These are phyloP conservation scores for Apodemus agrarius DNA, from an alignment of 2,797 vertebrate species.

Conservation along the genomic window DNA sequence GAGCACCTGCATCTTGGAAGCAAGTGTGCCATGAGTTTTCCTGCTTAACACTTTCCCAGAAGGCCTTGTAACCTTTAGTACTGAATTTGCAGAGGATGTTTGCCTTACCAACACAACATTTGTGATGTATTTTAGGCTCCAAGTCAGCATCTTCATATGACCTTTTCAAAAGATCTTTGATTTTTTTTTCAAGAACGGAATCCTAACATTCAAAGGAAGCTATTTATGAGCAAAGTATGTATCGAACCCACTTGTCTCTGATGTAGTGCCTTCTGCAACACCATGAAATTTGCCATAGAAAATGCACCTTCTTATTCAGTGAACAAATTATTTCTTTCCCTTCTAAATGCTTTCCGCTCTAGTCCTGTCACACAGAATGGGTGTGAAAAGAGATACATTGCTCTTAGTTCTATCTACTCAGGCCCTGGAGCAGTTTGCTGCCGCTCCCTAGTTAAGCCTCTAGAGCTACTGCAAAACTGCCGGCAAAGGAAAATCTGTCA, in stretches of 20 bases:
- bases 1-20: not conserved
- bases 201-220: not conserved
- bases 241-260: not conserved
- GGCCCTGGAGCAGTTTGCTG: not conserved
- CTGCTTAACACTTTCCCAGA: not conserved
- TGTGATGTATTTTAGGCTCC: not conserved
- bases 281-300: not conserved
- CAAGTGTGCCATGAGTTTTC: not conserved
- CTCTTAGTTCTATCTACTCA: too few species aligned
- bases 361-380: too few species aligned
- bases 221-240: not conserved
- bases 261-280: not conserved
- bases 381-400: not conserved
- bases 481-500: not conserved
- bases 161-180: constrained; percentile 30
- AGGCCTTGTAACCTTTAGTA: not conserved
- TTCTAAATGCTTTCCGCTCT: too few species aligned
- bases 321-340: not conserved
- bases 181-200: not conserved
- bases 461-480: not conserved
- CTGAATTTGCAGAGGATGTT: not conserved
- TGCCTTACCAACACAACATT: not conserved
- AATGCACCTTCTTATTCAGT: not conserved
- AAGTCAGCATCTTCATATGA: not conserved
- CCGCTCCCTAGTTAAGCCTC: not conserved